Evolutionary conservation across 2,888 invertebrate genomes (phyloP), one percentile per base, ranked within the genome.

Genomic region (Neoascia interrupta): DNA sequence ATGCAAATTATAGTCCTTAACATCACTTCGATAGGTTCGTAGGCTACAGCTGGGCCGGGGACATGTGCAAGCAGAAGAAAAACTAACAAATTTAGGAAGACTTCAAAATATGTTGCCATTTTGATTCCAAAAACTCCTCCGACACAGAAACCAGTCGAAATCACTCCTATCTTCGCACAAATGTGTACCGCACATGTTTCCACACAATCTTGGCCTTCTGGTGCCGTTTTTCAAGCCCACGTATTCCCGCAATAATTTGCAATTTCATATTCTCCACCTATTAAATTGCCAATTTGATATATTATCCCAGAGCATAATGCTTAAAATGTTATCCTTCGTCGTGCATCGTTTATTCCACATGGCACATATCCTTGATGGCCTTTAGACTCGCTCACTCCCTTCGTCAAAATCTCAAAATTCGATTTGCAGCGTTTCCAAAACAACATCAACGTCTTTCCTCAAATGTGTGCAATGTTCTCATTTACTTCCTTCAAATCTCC

Each of bases 341-440:
- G 34, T 61, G 64, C 53, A 64, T 37, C 76, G 45, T 76, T 70
- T 64, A 45, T 34, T 18, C 45, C 76, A 76, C 64, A 64, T 76
- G 76, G 36, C 26, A 58, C 70, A 75, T n/a, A n/a, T 64, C 54
- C 26, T 49, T 26, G 28, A 75, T 63, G 37, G n/a, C 11, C 18
- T 41, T 54, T 49, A 1, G 8, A n/a, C n/a, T 18, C 18, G 3
- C 49, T 36, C 34, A 36, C 26, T 34, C 63, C 63, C 49, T 51
- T 28, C 6, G 28, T 15, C 28, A 31, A 68, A 54, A 51, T 63
- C 51, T 51, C 34, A 51, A 58, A 66, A 79, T 66, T 79, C 66
- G 61, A 79, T 79, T 66, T 72, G 37, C 58, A 49, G 49, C 56
- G 37, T 75, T 70, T 26, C 75, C 63, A 56, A 56, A 75, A 69